Conservation (phyloP, 1,140 invertebrate genomes). For the Pseudomyrmex sp. region DNA sequence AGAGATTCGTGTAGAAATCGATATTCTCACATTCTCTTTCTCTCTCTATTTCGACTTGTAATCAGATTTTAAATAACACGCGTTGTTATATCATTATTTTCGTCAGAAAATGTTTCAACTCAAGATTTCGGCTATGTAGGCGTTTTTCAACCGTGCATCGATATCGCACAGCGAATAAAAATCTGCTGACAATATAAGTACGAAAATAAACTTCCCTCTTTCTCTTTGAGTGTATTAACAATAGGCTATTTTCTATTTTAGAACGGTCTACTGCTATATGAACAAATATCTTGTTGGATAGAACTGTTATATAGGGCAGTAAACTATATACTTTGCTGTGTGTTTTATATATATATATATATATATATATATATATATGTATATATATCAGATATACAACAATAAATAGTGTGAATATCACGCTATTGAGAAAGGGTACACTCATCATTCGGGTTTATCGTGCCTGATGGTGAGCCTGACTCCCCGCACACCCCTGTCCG, state of each 20-base stretch:
- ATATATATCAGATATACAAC: constrained; percentile 59
- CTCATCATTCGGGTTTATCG: constrained; percentile 83
- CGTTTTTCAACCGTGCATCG: constrained; percentile 68
- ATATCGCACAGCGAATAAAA: constrained; percentile 62
- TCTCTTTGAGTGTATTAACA: constrained; percentile 42
- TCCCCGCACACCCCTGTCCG: constrained; percentile 84
- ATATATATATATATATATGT: too few species aligned
- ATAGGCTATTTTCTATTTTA: constrained; percentile 68
- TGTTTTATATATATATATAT: constrained; percentile 35
- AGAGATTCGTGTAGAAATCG: constrained; percentile 1
- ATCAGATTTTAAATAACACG: constrained; percentile 10
- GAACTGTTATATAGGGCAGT: constrained; percentile 63
- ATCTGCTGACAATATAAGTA: constrained; percentile 64
- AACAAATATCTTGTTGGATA: constrained; percentile 64
- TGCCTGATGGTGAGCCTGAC: constrained; percentile 86
- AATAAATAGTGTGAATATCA: constrained; percentile 71
- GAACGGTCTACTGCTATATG: constrained; percentile 70
- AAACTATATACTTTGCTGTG: constrained; percentile 61
- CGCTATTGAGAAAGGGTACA: constrained; percentile 78
- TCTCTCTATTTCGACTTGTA: too few species aligned
- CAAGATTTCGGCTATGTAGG: not conserved
- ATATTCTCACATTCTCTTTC: not conserved
- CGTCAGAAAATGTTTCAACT: not conserved
- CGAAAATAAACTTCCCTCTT: constrained; percentile 57
- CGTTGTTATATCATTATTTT: not conserved